Conservation (phyloP, 2,888 invertebrate species). For the Thecophora atra region DNA sequence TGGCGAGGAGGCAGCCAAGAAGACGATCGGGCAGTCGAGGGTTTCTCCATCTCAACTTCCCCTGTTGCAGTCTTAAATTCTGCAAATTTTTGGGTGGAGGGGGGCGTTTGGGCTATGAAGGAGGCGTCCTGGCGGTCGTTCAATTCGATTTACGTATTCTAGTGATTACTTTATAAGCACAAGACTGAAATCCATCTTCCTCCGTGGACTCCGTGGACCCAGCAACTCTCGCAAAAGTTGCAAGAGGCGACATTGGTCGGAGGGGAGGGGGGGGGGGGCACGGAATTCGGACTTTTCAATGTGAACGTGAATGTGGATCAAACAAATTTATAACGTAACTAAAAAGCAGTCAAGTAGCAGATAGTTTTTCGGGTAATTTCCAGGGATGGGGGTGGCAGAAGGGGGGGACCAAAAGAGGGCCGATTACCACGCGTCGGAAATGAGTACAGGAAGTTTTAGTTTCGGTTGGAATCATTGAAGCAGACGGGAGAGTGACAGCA, state of each 20-base stretch:
- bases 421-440: slow-evolving; percentile 47
- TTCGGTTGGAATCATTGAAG: slow-evolving; percentile 47
- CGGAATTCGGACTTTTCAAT: slow-evolving; percentile 48
- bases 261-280: neutral
- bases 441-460: slow-evolving; percentile 62
- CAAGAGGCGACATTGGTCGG: neutral
- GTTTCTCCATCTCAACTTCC: no score
- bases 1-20: no score
- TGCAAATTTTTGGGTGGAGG: no score
- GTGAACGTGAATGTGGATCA: slow-evolving; percentile 57
- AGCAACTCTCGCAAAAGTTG: neutral
- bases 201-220: neutral
- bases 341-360: slow-evolving; percentile 55
- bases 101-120: slow-evolving; percentile 4
- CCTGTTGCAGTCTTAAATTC: no score
- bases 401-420: neutral
- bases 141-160: slow-evolving; percentile 42
- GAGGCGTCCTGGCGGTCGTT: slow-evolving; percentile 11
- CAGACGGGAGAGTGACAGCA: slow-evolving; percentile 48
- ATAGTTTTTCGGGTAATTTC: slow-evolving; percentile 55
- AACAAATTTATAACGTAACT: slow-evolving; percentile 61
- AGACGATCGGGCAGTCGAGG: no score
- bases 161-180: slow-evolving; percentile 60
- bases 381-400: neutral
- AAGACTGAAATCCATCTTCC: slow-evolving; percentile 50